Evolutionary conservation across 2,113 vertebrate genomes (phyloP), one percentile per base, ranked within the genome.

Genomic region (Nothoprocta perdicaria): DNA sequence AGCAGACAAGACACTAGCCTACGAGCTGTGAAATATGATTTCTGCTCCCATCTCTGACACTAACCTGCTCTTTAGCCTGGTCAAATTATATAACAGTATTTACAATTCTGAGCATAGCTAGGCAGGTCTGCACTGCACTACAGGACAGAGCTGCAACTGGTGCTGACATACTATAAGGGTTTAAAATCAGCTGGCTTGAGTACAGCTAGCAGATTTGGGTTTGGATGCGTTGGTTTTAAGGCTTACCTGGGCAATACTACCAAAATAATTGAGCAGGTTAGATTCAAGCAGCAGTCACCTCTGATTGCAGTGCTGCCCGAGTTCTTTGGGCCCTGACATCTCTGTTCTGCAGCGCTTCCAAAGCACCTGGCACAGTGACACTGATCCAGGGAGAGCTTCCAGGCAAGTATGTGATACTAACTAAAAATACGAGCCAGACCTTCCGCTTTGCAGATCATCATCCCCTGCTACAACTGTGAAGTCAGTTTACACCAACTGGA

Each of bases 351-450:
- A 41, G 50, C 22, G 19, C 52, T 90, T 71, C 80, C 83, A 77
- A 57, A 91, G 79, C 73, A 93, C 90, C 88, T 89, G 83, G 80
- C 74, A 41, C 35, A 83, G 62, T 6, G 6, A 89, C 60, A 13
- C 6, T 71, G 90, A 78, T 78, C 65, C 69, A 68, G 58, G 69
- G 52, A 94, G 24, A 12, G 46, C 57, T 94, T 65, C 80, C 89
- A 92, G 80, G 69, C 84, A 84, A 60, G 45, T 55, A 63, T 6
- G 73, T 26, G 65, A 18, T 29, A n/a, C 88, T 90, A 86, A 93
- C 86, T 86, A 88, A 88, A 75, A 63, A 67, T 63, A 84, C 46
- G 66, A 93, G 4, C 29, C 76, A 91, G 83, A 71, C 55, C 65
- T 45, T 62, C 83, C 50, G 57, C 41, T 88, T 52, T 55, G 14